These are phyloP conservation scores for Samia ricini DNA, from an alignment of 1,140 invertebrate species.

Conservation along the genomic window DNA sequence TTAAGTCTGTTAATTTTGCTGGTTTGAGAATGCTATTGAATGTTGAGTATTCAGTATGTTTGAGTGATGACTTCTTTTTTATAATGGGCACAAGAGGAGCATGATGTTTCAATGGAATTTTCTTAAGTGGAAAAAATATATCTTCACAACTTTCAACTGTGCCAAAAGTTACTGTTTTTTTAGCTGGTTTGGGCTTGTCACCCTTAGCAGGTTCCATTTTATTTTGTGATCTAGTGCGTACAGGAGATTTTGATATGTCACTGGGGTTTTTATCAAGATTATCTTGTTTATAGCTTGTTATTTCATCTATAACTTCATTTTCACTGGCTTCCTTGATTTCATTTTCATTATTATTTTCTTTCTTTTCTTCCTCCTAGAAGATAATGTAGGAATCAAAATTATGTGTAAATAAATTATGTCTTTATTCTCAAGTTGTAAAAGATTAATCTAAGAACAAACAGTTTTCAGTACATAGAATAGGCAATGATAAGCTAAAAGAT, in stretches of 20 bases:
- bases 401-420: not conserved
- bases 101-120: conserved; percentile 68
- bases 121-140: conserved; percentile 67
- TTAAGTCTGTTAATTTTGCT: conserved; percentile 74
- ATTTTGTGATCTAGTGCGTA: conserved; percentile 73
- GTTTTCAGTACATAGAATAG: too few relatives aligned
- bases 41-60: conserved; percentile 69
- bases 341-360: conserved; percentile 69
- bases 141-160: conserved; percentile 75
- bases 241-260: conserved; percentile 62
- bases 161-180: conserved; percentile 77
- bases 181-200: conserved; percentile 69
- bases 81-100: conserved; percentile 74
- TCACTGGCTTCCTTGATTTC: conserved; percentile 50
- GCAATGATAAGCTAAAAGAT: too few relatives aligned
- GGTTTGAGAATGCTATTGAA: conserved; percentile 74
- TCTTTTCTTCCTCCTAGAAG: conserved; percentile 75
- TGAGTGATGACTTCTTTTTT: conserved; percentile 73
- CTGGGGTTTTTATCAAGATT: conserved; percentile 36
- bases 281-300: conserved; percentile 42
- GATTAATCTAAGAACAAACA: not conserved
- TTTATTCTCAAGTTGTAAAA: not conserved
- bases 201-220: conserved; percentile 72
- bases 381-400: not conserved
- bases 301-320: conserved; percentile 42